Evolutionary conservation across 2,888 invertebrate species (phyloP).

Genomic region (Andrena praecox): DNA sequence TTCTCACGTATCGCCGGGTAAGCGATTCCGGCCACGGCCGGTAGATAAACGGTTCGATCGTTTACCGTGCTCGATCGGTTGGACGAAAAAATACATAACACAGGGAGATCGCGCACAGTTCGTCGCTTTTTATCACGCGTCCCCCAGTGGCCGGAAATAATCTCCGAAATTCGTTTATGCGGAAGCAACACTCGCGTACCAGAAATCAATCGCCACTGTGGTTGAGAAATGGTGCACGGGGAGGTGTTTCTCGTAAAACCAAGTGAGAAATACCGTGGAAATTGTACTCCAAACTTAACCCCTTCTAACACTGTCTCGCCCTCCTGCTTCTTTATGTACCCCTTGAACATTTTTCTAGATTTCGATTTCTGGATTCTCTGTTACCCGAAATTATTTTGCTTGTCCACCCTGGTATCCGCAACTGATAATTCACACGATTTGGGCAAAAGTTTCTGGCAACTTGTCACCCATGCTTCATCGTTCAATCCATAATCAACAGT

Average conservation of each 20-base stretch:
- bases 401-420: neutral
- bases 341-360: no score
- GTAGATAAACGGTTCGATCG: slow-evolving; percentile 48
- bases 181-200: slow-evolving; percentile 30
- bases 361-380: neutral
- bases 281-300: neutral
- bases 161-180: slow-evolving; percentile 57
- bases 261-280: neutral
- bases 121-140: slow-evolving; percentile 50
- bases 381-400: neutral
- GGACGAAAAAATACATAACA: slow-evolving; percentile 13
- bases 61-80: slow-evolving; percentile 47
- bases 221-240: slow-evolving; percentile 9
- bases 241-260: neutral
- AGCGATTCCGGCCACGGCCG: slow-evolving; percentile 42
- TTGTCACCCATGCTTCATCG: neutral
- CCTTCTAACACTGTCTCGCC: no score
- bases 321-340: no score
- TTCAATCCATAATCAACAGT: neutral
- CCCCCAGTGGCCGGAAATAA: slow-evolving; percentile 45
- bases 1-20: slow-evolving; percentile 35
- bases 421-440: neutral
- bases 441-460: neutral
- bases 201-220: slow-evolving; percentile 33
- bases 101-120: slow-evolving; percentile 47